Evolutionary conservation across 2,888 invertebrate genomes (phyloP), one percentile per base, ranked within the genome.

Genomic region (Pristionchus entomophagus): DNA sequence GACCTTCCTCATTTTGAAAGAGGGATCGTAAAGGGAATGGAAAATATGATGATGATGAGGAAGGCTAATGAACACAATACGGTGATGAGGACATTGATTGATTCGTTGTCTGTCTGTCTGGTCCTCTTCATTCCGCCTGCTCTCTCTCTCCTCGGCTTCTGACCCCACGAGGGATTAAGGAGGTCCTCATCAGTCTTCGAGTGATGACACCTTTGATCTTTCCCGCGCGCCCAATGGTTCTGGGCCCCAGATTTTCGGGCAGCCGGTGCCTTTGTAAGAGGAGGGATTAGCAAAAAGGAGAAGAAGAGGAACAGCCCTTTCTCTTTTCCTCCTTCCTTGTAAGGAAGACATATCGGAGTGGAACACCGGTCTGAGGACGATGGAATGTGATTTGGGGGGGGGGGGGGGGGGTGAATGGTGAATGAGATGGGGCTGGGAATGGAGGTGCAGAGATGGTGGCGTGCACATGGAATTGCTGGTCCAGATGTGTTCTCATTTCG

Each of bases 231-330:
- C 35, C 65, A 14, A n/a, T 59, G 8, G 59, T 29, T 29, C 65
- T 65, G 29, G 8, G 8, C 5, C 29, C 41, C 41, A 73, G 41
- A 73, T 73, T 73, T 73, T 38, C 22, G n/a, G 69, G n/a, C 69
- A 41, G 69, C 41, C 69, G 69, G 69, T 73, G 35, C 41, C 69
- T 73, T 73, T 73, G 69, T 73, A 73, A 41, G 69, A n/a, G 29
- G 35, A 14, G n/a, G 35, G 41, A 73, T 73, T 73, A 41, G n/a
- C 41, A 41, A 41, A 41, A 41, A 73, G 29, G 8, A 41, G 41
- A n/a, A n/a, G n/a, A n/a, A n/a, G 19, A 17, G 65, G 35, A 35
- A 10, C n/a, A 41, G 41, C n/a, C 62, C 17, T 17, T 35, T 35
- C 62, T 65, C 17, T 32, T n/a, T 29, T 1, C 59, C 29, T 5